Percentiles rank a stretch among this genome's conserved stretches.
phyloP scores from a whole-genome alignment of 2,888 invertebrate genomes.

The Eutolmus rufibarbis region DNA sequence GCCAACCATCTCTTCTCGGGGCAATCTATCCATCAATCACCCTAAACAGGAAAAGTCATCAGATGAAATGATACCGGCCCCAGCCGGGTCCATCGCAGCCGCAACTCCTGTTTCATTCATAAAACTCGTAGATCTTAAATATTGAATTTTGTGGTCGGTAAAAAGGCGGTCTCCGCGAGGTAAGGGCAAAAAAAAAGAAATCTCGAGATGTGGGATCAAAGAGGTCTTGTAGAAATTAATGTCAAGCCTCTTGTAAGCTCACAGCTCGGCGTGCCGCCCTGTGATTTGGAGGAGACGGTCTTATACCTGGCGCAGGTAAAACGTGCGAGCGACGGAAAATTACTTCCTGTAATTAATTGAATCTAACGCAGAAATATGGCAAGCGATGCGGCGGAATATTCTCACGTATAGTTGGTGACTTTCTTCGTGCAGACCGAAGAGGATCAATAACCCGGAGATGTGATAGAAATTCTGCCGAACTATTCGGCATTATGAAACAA shows the following conservation, averaged over 20 bases:
- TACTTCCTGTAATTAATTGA: slow-evolving; percentile 47
- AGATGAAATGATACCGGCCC: slow-evolving; percentile 21
- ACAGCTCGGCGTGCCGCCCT: slow-evolving; percentile 36
- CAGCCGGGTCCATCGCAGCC: not conserved
- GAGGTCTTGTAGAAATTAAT: slow-evolving; percentile 36
- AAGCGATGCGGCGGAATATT: slow-evolving; percentile 9
- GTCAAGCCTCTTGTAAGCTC: slow-evolving; percentile 44
- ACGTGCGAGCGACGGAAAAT: slow-evolving; percentile 18
- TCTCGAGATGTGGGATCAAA: slow-evolving; percentile 17
- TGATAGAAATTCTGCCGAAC: not conserved
- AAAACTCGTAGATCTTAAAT: slow-evolving; percentile 18
- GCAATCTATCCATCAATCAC: slow-evolving; percentile 27
- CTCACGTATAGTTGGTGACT: slow-evolving; percentile 34
- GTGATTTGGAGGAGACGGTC: slow-evolving; percentile 27
- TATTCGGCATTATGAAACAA: not conserved
- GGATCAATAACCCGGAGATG: not conserved
- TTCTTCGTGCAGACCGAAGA: not conserved
- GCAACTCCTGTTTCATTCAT: slow-evolving; percentile 34
- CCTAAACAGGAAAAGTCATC: slow-evolving; percentile 32
- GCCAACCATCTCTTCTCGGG: slow-evolving; percentile 14
- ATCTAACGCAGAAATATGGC: slow-evolving; percentile 41
- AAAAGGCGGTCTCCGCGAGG: not conserved
- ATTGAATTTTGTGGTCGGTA: not conserved
- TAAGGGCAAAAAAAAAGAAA: not conserved
- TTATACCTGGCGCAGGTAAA: slow-evolving; percentile 25